Evolutionary conservation across 92 coral and sea anemone genomes (phyloP), one percentile per base, ranked within the genome.

Genomic region (Zoanthus solanderi): DNA sequence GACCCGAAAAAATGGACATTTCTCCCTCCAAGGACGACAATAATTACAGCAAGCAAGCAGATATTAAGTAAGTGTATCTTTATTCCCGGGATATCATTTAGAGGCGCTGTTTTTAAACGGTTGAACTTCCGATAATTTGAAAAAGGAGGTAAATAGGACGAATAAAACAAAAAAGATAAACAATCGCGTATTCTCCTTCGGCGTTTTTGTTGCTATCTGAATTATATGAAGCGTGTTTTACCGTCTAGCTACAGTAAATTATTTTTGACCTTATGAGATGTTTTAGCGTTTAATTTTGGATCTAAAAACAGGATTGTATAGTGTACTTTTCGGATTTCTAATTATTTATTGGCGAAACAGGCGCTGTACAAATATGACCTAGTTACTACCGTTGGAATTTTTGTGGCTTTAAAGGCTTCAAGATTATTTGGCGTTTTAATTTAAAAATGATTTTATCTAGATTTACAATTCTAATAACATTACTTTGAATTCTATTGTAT

Each of bases 1-100:
- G 74, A 65, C 58, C 85, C 5, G 85, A 81, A 50, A 81, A 81
- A 81, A 81, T 81, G 85, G 85, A 81, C 75, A 81, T 71, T 66
- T 81, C 75, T 52, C 85, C 75, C 13, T 23, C 57, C 46, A 81
- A 81, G 45, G 75, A 68, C 17, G 75, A 81, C 34, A 28, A 46
- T 66, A 3, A n/a, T 18, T 23, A 37, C 42, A 37, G 45, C 58
- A 81, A 81, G 85, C 85, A 23, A 18, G 44, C 60, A 81, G 85
- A 81, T 13, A 18, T 81, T 30, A 81, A 81, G 85, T 81, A 66
- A 81, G 85, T 50, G 31, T 30, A 63, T 81, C 66, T 57, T 6
- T 63, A 65, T 46, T 31, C 63, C 18, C 63, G 0, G 57, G 68
- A 66, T 45, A 15, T 23, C 42, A 42, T 45, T 2, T 66, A 23